Evolutionary conservation across 2,888 invertebrate species (phyloP).

Genomic region (Tryphoninae sp.): DNA sequence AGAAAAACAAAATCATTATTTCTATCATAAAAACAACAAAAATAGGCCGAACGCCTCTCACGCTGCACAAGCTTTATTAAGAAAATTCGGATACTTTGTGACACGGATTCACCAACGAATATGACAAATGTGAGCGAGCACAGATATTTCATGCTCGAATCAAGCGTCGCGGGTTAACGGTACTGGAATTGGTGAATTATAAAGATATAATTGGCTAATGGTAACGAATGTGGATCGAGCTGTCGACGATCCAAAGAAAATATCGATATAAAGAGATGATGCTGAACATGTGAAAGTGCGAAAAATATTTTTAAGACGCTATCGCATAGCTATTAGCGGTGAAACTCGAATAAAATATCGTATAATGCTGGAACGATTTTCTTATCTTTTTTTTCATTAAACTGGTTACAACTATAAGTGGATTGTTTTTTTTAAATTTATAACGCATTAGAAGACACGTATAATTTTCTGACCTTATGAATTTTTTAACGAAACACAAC

Average conservation of each 20-base stretch:
- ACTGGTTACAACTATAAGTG: too few species aligned
- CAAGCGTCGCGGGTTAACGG: conserved; percentile 26
- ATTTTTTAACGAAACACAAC: too few species aligned
- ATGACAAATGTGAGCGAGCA: background rate
- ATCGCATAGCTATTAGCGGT: conserved; percentile 43
- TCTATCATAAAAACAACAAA: background rate
- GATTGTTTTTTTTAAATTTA: too few species aligned
- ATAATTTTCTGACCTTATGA: too few species aligned
- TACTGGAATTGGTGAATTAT: conserved; percentile 53
- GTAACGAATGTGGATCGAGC: conserved; percentile 1
- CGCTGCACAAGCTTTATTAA: conserved; percentile 25
- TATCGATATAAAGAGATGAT: background rate
- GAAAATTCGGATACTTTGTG: background rate
- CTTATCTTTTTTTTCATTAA: background rate
- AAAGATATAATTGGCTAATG: conserved; percentile 13
- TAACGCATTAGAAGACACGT: too few species aligned
- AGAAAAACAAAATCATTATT: background rate
- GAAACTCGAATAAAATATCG: conserved; percentile 56
- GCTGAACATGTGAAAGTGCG: conserved; percentile 32
- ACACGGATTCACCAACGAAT: background rate
- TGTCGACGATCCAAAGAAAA: conserved; percentile 17
- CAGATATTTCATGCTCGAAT: background rate
- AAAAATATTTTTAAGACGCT: conserved; percentile 54
- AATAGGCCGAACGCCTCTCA: background rate
- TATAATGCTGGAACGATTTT: conserved; percentile 33